Percentiles rank a stretch among this genome's conserved stretches.
Conservation (phyloP, 2,797 vertebrate genomes). For the Masticophis lateralis region DNA sequence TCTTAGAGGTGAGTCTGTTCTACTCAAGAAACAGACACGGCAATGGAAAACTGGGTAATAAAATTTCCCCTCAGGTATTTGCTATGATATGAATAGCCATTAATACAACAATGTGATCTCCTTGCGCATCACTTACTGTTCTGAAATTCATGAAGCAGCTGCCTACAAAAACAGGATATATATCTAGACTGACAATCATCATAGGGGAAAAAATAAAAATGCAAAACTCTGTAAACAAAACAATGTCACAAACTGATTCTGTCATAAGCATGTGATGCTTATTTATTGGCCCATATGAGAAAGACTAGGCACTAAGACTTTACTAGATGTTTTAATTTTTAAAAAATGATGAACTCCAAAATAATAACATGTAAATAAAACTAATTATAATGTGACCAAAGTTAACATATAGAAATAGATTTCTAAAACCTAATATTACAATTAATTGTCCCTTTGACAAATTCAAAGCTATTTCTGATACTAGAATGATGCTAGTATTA, state of each 20-base stretch:
- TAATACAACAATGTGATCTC: neutral
- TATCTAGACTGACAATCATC: neutral
- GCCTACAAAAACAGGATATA: neutral
- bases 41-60: neutral
- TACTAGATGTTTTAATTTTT: neutral
- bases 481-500: neutral
- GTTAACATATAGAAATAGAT: neutral
- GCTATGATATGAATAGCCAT: neutral
- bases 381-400: neutral
- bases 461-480: neutral
- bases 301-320: neutral
- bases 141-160: conserved; percentile 17
- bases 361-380: neutral
- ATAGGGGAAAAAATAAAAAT: neutral
- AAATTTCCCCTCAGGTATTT: neutral
- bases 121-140: neutral
- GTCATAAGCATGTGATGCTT: neutral
- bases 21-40: neutral
- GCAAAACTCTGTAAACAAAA: neutral
- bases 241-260: neutral
- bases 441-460: neutral
- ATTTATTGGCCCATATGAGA: neutral
- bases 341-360: neutral
- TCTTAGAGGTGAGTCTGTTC: neutral
- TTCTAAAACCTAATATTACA: neutral